Evolutionary conservation across 2,888 invertebrate species (phyloP), one percentile per base, ranked within the genome.

Genomic region (Scrobipalpa costella): DNA sequence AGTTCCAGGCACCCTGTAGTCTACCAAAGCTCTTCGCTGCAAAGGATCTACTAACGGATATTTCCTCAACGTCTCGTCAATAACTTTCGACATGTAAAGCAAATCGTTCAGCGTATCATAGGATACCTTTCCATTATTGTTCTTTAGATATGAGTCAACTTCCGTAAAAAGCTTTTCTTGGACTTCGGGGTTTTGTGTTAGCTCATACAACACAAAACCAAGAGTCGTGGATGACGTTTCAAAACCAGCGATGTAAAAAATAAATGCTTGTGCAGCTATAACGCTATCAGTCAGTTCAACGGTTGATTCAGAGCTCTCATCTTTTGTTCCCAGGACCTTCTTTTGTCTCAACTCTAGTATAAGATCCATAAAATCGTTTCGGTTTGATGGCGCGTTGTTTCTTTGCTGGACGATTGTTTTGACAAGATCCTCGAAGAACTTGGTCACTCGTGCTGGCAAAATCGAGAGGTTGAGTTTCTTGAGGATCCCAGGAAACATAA

Each of bases 21-120:
- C 69, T 27, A 72, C 71, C 34, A 73, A 73, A 64, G 88, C 86
- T 9, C 69, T 66, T 55, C 88, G 76, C 50, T 81, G 84, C 2
- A 87, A 73, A 9, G 78, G 66, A 6, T 83, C 79, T 2, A 86
- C 77, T 1, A 90, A 82, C 1, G 92, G 89, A 73, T 85, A 88
- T 67, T 86, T 83, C 27, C 92, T 74, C 27, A 92, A 70, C 0
- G 86, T 83, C 71, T 92, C 92, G 60, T 77, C 72, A n/a, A 85
- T 67, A 6, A 84, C 80, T 76, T 79, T 79, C 50, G 81, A 81
- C 63, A 88, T 64, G 68, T 86, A 88, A 9, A 74, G 69, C 75
- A 88, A 74, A 47, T 83, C 80, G 13, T 70, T 73, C 5, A 88
- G 63, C 1, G 72, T 71, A 13, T 87, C 84, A 50, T 79, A 84